Base-by-base conservation (phyloP, 2,797 vertebrate genomes). In the Pogoniulus pusillus region DNA sequence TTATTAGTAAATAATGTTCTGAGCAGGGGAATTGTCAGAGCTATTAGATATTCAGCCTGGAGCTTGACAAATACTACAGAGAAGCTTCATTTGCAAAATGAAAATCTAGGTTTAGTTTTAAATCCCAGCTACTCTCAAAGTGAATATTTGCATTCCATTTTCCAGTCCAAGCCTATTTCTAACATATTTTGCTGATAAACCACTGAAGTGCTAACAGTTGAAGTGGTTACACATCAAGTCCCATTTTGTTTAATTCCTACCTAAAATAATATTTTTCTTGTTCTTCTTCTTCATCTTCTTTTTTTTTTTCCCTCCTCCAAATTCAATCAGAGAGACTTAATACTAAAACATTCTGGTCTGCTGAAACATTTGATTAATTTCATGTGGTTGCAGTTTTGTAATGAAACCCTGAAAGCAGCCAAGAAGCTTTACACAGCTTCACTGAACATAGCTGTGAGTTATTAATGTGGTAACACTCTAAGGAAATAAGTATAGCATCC, bases 311-410 rank as follows among this genome's bases (percentile, higher is more conserved):
- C 26, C 51, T 5, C 23, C 12, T 6, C 18, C 37, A 12, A 12
- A 37, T 74, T 85, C 87, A 82, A 73, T 92, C n/a, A 30, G 32
- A 43, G n/a, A 47, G 24, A 35, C 47, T 78, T 83, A 75, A 76
- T 70, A 27, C 53, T 63, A 43, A 86, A 82, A 6, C 53, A 51
- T 41, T 55, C 26, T 27, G 35, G 35, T 75, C 45, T 90, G 58
- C 39, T 71, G 81, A 82, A 91, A 86, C 16, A 30, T 86, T 86
- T 91, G 88, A 93, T 91, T 73, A 82, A 91, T 90, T 91, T 85
- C 47, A 23, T 80, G 49, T 72, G 35, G 54, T 43, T 91, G 37
- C 51, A 80, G 58, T 41, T 93, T 57, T 85, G 75, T 85, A 82
- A 84, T 80, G 75, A 93, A 89, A 82, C 20, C 29, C 72, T 82